These are phyloP conservation scores for Cabera pusaria DNA, from an alignment of 2,888 invertebrate genomes.

Conservation along the genomic window DNA sequence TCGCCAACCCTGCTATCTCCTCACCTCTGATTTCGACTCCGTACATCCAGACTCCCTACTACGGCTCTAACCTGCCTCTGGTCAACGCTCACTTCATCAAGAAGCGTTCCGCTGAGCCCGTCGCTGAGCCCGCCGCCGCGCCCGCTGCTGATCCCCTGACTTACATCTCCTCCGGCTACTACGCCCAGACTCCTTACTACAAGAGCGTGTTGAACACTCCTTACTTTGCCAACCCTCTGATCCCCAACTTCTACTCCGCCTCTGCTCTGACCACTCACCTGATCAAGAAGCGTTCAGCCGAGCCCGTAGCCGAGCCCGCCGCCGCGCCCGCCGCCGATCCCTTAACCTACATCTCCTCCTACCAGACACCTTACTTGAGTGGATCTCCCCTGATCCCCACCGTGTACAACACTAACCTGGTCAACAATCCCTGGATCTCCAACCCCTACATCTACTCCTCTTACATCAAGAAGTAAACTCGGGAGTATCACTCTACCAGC, in stretches of 20 bases:
- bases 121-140: slow-evolving; percentile 11
- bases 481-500: background rate
- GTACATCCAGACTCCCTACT: slow-evolving; percentile 10
- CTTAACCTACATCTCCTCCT: background rate
- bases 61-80: slow-evolving; percentile 18
- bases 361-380: slow-evolving; percentile 3
- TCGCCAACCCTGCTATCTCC: slow-evolving; percentile 13
- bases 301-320: slow-evolving; percentile 15
- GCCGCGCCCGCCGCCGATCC: slow-evolving; percentile 25
- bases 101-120: slow-evolving; percentile 44
- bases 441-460: slow-evolving; percentile 29
- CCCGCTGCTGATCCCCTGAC: slow-evolving; percentile 17
- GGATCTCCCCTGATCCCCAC: slow-evolving; percentile 4
- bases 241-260: slow-evolving; percentile 11
- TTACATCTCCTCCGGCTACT: slow-evolving; percentile 38
- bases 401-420: slow-evolving; percentile 4
- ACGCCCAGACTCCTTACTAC: slow-evolving; percentile 25
- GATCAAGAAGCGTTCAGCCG: slow-evolving; percentile 57
- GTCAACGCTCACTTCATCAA: slow-evolving; percentile 51
- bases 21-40: slow-evolving; percentile 19
- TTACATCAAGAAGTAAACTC: slow-evolving; percentile 33
- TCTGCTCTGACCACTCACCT: slow-evolving; percentile 46
- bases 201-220: slow-evolving; percentile 9
- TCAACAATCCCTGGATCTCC: slow-evolving; percentile 5
- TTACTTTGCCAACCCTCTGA: slow-evolving; percentile 13